Base-by-base conservation (phyloP, 2,888 invertebrate genomes). In the Rotaria sp. region DNA sequence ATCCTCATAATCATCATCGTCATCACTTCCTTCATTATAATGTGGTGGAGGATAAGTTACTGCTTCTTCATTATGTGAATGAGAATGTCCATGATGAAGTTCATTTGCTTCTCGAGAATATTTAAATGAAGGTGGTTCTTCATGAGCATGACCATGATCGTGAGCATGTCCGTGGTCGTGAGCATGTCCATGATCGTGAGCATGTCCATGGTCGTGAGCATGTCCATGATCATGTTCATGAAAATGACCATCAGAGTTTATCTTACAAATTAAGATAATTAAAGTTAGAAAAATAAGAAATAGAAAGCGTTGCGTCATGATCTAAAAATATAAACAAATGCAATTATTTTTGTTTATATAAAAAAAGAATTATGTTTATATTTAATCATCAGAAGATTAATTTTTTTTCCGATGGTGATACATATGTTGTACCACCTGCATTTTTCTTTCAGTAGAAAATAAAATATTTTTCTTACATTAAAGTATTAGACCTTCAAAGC, bases 71-170 rank as follows among this genome's bases (percentile, higher is more conserved):
- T 55, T 45, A 35, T 86, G 50, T 26, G 52, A 57, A n/a, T 84
- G 84, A 21, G 38, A 13, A 55, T 85, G 85, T 48, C 35, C 45
- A 84, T 86, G 86, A 75, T 84, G 80, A 75, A n/a, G 18, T 48
- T 57, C 59, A n/a, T 85, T 85, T n/a, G 85, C 85, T 15, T 50
- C 41, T 45, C 85, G n/a, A 21, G 85, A 85, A 35, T 85, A 85
- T 67, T 85, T 85, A 30, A 67, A 85, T n/a, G 85, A 48, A 30
- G 85, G 85, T 38, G 45, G 45, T n/a, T 41, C 84, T n/a, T 50
- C 84, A n/a, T 84, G 41, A 26, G 3, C 84, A 35, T 84, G 84
- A 45, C 2, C 13, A 18, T 74, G 74, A 4, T 30, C 50, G 35
- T 86, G 86, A 4, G 8, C 41, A 30, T 86, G 84, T 18, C 24